Evolutionary conservation across 1,140 invertebrate genomes (phyloP).

Genomic region (Drosophila orosa): DNA sequence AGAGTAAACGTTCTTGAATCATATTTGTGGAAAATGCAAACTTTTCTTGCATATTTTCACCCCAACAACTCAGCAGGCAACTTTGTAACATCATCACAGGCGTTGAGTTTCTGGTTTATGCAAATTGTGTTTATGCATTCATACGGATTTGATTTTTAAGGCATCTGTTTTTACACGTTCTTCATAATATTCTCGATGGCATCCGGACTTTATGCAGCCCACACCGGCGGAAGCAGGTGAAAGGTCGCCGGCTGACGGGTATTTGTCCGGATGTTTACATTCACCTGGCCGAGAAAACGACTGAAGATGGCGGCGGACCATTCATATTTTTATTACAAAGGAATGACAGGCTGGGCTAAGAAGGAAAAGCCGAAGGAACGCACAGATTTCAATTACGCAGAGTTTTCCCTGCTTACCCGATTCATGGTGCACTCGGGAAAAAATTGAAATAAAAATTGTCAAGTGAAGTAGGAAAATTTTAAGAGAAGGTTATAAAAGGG

Average conservation of each 20-base stretch:
- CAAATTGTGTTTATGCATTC: constrained; percentile 48
- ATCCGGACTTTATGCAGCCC: constrained; percentile 18
- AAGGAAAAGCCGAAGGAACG: constrained; percentile 22
- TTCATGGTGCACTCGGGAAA: constrained; percentile 4
- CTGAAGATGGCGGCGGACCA: constrained; percentile 13
- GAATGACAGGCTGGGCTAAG: constrained; percentile 13
- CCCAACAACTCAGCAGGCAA: neutral
- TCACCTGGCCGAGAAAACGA: constrained; percentile 19
- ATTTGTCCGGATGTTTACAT: constrained; percentile 39
- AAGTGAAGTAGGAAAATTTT: neutral
- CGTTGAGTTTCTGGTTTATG: constrained; percentile 29
- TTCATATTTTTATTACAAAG: constrained; percentile 57
- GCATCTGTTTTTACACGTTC: constrained; percentile 49
- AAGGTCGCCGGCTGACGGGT: constrained; percentile 1
- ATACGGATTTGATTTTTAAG: constrained; percentile 40
- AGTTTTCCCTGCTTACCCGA: constrained; percentile 7
- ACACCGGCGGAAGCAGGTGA: neutral
- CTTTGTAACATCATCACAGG: constrained; percentile 27
- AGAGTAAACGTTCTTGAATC: neutral
- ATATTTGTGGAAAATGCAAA: neutral
- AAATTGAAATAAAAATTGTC: neutral
- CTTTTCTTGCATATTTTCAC: constrained; percentile 13
- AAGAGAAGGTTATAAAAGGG: too few species aligned
- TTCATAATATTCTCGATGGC: constrained; percentile 34
- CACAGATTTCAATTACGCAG: constrained; percentile 55